These are phyloP conservation scores for Ardeotis arabs DNA, from an alignment of 2,113 vertebrate genomes.

Conservation along the genomic window DNA sequence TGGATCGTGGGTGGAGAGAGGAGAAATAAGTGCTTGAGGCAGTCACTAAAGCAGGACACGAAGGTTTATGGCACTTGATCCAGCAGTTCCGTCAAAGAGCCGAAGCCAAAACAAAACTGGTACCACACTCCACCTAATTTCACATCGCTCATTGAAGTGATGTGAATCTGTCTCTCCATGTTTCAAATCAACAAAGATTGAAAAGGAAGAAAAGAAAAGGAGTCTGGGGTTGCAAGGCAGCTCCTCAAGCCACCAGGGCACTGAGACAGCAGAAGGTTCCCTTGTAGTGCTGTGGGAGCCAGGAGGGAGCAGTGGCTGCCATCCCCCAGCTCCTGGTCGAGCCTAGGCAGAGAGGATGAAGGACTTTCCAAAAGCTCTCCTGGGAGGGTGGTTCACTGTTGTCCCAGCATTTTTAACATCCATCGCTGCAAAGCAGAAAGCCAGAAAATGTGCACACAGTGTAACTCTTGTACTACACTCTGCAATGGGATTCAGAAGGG, in stretches of 20 bases:
- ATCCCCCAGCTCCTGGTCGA: fast-evolving
- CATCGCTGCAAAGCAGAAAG: background rate
- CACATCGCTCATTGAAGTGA: background rate
- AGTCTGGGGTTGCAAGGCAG: background rate
- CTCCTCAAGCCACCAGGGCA: background rate
- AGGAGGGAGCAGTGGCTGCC: fast-evolving
- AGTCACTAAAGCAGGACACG: background rate
- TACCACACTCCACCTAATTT: background rate
- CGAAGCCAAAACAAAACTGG: background rate
- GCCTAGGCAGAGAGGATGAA: background rate
- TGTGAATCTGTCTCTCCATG: background rate
- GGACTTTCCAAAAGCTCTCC: background rate
- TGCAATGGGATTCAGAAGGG: background rate
- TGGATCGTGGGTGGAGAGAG: background rate
- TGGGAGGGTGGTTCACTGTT: background rate
- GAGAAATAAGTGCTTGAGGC: background rate
- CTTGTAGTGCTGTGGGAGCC: fast-evolving
- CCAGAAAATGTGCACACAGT: background rate
- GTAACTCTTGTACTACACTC: background rate
- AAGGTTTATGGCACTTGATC: background rate
- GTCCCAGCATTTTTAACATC: background rate
- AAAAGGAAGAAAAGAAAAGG: background rate
- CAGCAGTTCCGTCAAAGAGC: background rate
- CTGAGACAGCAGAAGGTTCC: background rate
- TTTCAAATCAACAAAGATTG: background rate